Base-by-base conservation (phyloP, 1,140 invertebrate species). In the Drosophila prosaltans region DNA sequence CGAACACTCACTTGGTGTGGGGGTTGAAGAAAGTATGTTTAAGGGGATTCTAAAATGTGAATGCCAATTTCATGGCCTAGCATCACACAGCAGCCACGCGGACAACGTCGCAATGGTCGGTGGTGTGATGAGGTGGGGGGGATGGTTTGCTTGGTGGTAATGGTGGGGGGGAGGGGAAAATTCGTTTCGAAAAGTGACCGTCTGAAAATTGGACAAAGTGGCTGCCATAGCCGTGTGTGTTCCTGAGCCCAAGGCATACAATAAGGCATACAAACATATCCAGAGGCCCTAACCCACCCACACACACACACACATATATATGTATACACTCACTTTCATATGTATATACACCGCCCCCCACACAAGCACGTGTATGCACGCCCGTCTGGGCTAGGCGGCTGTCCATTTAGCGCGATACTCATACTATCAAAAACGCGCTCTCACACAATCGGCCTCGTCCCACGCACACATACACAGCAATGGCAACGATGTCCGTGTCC, bases 181-280 rank as follows among this genome's bases (percentile, higher is more conserved):
- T 89, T 89, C 80, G 80, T 84, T 90, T 89, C 77, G 80, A 88
- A 82, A 88, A 89, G 74, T 88, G 84, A 88, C 84, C 84, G 84
- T 88, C 82, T 89, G 83, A 89, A 88, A 89, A 89, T 88, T 88
- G 84, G 83, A 88, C 83, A 86, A 86, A 86, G 82, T 86, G 83
- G 83, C 83, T 79, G 80, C 63, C 75, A 78, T 79, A 68, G 67
- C 78, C 77, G 78, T 74, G 74, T 74, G 66, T 61, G 69, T 63
- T 73, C 63, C 69, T 77, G 69, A 70, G 83, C 86, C 78, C 85
- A 88, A 84, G 83, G 83, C 83, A 89, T 79, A 89, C 84, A 86
- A 78, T 78, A 78, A 86, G 83, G 80, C 84, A 77, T 59, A 86
- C 75, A 81, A 80, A 84, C 82, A 85, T 79, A 79, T 78, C 83